phyloP scores from a whole-genome alignment of 2,797 vertebrate species.

The Borostomias antarcticus region DNA sequence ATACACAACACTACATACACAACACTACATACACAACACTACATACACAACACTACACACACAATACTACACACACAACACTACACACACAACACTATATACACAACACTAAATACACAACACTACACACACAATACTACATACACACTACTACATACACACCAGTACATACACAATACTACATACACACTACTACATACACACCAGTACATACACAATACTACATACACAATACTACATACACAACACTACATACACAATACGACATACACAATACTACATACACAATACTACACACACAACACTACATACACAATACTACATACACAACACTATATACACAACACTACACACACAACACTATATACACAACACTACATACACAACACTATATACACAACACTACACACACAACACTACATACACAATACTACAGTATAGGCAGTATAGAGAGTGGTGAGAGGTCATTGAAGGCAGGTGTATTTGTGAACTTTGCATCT shows the following conservation, averaged over 20 bases:
- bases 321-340: too few species aligned
- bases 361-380: not conserved
- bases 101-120: too few species aligned
- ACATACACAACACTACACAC: not conserved
- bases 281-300: not conserved
- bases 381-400: too few species aligned
- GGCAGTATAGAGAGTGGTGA: not conserved
- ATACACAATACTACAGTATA: not conserved
- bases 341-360: not conserved
- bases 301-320: not conserved
- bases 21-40: not conserved
- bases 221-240: not conserved
- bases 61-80: not conserved
- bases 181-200: too few species aligned
- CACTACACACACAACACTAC: not conserved
- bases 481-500: not conserved
- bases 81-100: too few species aligned
- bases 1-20: not conserved
- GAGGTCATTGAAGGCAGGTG: not conserved
- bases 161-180: not conserved
- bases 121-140: not conserved
- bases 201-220: too few species aligned
- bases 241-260: too few species aligned
- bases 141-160: too few species aligned
- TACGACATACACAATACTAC: not conserved